Conservation (phyloP, 2,797 vertebrate species). For the Enteromius viviparus region DNA sequence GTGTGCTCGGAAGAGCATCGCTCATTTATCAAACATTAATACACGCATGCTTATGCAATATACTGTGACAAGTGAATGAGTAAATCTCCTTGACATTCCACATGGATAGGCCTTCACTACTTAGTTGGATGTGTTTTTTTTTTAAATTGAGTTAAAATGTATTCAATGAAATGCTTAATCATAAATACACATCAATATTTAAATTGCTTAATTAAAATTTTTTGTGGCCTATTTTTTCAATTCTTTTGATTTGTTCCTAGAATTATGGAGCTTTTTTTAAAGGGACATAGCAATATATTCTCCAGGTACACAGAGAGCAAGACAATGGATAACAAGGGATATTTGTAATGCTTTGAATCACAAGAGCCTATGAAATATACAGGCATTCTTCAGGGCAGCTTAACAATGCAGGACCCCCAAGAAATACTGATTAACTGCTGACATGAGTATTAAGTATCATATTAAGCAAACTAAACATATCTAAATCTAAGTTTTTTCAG, state of each 20-base stretch:
- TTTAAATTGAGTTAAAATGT: background rate
- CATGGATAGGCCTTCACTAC: background rate
- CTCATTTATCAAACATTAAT: slow-evolving; percentile 44
- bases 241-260: background rate
- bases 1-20: slow-evolving; percentile 63
- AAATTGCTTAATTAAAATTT: background rate
- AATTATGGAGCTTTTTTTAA: background rate
- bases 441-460: too few species aligned
- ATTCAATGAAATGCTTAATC: background rate
- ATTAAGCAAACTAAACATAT: background rate
- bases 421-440: background rate
- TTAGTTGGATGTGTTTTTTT: background rate
- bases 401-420: background rate
- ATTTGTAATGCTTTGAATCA: background rate
- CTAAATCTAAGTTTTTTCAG: background rate
- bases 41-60: background rate
- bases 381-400: background rate
- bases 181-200: background rate
- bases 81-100: slow-evolving; percentile 11
- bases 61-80: slow-evolving; percentile 5
- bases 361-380: background rate
- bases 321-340: background rate
- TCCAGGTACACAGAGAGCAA: background rate
- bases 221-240: background rate
- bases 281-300: background rate